Evolutionary conservation across 2,888 invertebrate species (phyloP).

Genomic region (Eupelmus urozonus): DNA sequence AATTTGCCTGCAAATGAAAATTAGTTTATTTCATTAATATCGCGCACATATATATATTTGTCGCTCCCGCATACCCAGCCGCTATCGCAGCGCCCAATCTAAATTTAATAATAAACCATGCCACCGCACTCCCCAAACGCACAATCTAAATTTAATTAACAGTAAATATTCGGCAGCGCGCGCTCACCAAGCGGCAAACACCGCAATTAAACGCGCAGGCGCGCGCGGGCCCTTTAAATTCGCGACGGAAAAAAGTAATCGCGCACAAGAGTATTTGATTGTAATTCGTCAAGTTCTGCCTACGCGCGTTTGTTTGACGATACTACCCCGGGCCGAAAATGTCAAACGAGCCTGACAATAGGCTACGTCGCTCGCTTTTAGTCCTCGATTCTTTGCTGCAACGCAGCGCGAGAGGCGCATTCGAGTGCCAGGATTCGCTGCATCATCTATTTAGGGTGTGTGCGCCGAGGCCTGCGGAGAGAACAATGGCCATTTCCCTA

Average conservation of each 20-base stretch:
- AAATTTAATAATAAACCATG: constrained; percentile 8
- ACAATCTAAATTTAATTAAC: constrained; percentile 38
- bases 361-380: background rate
- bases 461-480: too few species aligned
- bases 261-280: too few species aligned
- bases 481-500: constrained; percentile 34
- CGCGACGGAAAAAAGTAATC: too few species aligned
- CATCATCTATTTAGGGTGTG: constrained; percentile 42
- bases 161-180: constrained; percentile 27
- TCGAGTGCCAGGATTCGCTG: constrained; percentile 33
- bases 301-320: too few species aligned
- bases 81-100: background rate
- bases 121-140: background rate
- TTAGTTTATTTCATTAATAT: background rate
- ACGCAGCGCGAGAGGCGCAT: constrained; percentile 1
- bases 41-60: background rate
- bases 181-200: background rate
- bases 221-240: too few species aligned
- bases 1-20: background rate
- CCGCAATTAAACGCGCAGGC: too few species aligned
- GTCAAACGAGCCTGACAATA: too few species aligned
- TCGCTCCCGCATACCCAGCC: background rate
- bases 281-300: too few species aligned
- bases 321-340: too few species aligned
- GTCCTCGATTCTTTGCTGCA: constrained; percentile 5